Base-by-base conservation (phyloP, 2,888 invertebrate species). In the Parasteatoda lunata region DNA sequence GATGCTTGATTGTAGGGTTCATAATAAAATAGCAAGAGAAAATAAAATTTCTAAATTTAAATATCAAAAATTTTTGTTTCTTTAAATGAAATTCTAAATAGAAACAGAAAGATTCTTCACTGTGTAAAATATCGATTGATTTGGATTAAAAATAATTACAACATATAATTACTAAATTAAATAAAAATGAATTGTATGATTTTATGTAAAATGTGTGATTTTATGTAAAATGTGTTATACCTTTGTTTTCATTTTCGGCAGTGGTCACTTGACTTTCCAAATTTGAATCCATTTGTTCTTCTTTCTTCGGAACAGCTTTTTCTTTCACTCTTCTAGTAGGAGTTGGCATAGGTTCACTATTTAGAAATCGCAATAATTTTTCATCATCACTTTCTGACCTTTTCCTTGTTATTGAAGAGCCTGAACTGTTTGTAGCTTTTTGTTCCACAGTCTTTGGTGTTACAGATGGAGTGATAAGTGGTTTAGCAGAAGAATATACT, bases 311-410 rank as follows among this genome's bases (percentile, higher is more conserved):
- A 68, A n/a, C 30, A 49, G 45, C 47, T 66, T 72, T n/a, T 45
- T 80, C n/a, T 52, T 52, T 80, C 4, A 30, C 45, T 45, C 65
- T 80, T 13, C 52, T 9, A 72, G 13, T 7, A 30, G 79, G 83
- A 3, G 76, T 11, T 45, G 82, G 77, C 4, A 77, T 11, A 9
- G 75, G 49, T 72, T 88, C 90, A 54, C 76, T 90, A 90, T 93
- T 93, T 48, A 93, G 89, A 90, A 92, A 93, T 88, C 92, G 92
- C 90, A 93, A 92, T 68, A 93, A 89, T 45, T 92, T 92, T 52
- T 92, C 92, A 89, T 92, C 92, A 70, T 91, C 91, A 52, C 84
- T 89, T 72, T 73, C 90, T 79, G 76, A 69, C 45, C 83, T 88
- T 13, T 75, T 64, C 30, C 65, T 86, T 78, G 89, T 87, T 82